Base-by-base conservation (phyloP, 2,888 invertebrate species). In the Reticulitermes lucifugus region DNA sequence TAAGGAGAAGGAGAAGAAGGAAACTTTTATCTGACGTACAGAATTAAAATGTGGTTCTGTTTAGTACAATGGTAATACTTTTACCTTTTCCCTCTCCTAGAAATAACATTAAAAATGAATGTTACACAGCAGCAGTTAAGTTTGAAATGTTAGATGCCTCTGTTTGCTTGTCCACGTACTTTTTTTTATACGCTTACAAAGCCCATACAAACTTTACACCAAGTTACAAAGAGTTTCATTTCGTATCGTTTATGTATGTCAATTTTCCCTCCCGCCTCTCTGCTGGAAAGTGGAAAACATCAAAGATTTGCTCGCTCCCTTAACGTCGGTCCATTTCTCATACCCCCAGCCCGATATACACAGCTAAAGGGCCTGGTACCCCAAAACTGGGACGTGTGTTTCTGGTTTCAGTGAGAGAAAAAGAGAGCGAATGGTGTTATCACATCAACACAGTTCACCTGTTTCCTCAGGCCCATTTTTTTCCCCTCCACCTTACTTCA, bases 401-500 rank as follows among this genome's bases (percentile, higher is more conserved):
- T 25, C 65, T 65, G 65, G 65, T 65, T 60, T 65, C n/a, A n/a
- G 14, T 25, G 65, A 65, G 65, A 65, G 35, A 35, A 35, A 35
- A 35, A 4, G 35, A 21, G 51, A 35, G 51, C 7, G 29, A n/a
- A 46, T 46, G 18, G 22, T 10, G 25, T 46, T 46, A 46, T 46
- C 51, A n/a, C 55, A 79, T 79, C 46, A 46, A 22, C 46, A 77
- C 77, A 25, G 18, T 79, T 46, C 46, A 46, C 79, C 25, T 46
- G 46, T 25, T 79, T 79, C 79, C 79, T 25, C 79, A 29, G 46
- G 25, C 79, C 79, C 73, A 73, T 59, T 73, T 75, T 59, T 18
- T 65, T 60, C 43, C 46, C 79, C n/a, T 59, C 77, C 65, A 59
- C 84, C 65, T 84, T 79, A 60, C 79, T 79, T 59, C 71, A 73